Conservation (phyloP, 2,797 vertebrate species). For the Liasis olivaceus region DNA sequence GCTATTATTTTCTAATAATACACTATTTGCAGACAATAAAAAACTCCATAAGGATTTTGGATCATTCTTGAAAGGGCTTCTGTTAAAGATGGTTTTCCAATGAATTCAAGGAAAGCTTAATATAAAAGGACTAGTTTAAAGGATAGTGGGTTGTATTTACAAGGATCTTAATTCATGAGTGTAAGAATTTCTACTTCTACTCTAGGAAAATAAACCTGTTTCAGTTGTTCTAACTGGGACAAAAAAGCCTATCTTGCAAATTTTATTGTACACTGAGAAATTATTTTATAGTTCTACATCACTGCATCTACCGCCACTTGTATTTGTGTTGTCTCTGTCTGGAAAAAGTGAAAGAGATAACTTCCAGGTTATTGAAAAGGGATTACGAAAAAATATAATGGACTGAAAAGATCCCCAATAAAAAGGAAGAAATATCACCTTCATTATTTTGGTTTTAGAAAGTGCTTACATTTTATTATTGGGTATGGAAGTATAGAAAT, state of each 20-base stretch:
- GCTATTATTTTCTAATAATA: conserved; percentile 24
- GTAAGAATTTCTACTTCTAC: background rate
- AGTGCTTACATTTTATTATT: background rate
- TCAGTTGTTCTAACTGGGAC: background rate
- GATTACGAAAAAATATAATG: background rate
- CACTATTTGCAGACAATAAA: background rate
- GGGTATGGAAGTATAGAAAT: background rate
- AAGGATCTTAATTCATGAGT: background rate
- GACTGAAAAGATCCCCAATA: background rate
- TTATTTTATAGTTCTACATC: background rate
- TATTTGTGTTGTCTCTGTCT: background rate
- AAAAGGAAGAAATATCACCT: background rate
- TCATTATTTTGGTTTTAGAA: background rate
- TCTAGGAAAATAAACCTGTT: background rate
- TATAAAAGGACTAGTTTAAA: background rate
- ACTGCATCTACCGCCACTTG: background rate
- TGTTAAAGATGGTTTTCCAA: conserved; percentile 24
- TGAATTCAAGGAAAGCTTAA: conserved; percentile 23
- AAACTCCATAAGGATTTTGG: conserved; percentile 1
- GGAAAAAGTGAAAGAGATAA: background rate
- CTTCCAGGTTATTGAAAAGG: background rate
- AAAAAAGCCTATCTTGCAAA: background rate
- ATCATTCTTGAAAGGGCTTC: conserved; percentile 1
- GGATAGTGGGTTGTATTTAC: conserved; percentile 4
- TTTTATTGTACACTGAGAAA: background rate